Conservation (phyloP, 1,140 invertebrate genomes). For the Bombus affinis region DNA sequence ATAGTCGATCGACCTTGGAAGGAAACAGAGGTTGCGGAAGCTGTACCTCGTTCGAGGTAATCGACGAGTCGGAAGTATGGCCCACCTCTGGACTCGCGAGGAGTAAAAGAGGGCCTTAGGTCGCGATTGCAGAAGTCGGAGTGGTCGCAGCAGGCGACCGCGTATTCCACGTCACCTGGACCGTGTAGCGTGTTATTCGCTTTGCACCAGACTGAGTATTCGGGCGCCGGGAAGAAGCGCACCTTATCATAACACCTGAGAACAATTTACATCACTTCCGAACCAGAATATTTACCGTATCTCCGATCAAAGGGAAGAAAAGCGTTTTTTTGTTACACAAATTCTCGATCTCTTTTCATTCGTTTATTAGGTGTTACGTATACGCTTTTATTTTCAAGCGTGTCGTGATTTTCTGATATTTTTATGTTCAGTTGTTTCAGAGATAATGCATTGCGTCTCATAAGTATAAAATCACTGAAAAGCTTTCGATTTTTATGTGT, state of each 20-base stretch:
- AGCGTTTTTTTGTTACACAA: background rate
- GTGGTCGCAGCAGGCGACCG: slow-evolving; percentile 83
- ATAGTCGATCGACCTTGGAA: slow-evolving; percentile 5
- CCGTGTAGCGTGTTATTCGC: slow-evolving; percentile 73
- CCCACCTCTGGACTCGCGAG: slow-evolving; percentile 68
- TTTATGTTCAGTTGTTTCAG: too few relatives aligned
- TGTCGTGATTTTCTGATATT: too few relatives aligned
- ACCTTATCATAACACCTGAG: slow-evolving; percentile 84
- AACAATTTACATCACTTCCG: slow-evolving; percentile 69
- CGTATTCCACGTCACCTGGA: slow-evolving; percentile 74
- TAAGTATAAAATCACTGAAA: too few relatives aligned
- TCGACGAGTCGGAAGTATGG: slow-evolving; percentile 70
- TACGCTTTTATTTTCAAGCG: too few relatives aligned
- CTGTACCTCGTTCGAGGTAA: slow-evolving; percentile 76
- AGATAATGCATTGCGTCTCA: too few relatives aligned
- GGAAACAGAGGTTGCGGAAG: slow-evolving; percentile 1
- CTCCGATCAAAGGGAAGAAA: background rate
- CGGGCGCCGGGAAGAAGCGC: slow-evolving; percentile 81
- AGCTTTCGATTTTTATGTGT: too few relatives aligned
- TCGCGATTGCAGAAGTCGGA: slow-evolving; percentile 85
- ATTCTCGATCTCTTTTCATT: too few relatives aligned
- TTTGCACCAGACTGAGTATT: slow-evolving; percentile 81
- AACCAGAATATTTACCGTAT: slow-evolving; percentile 15
- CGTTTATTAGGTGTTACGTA: background rate
- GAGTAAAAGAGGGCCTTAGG: slow-evolving; percentile 79